These are phyloP conservation scores for Brachyptera putata DNA, from an alignment of 2,888 invertebrate genomes.

Conservation along the genomic window DNA sequence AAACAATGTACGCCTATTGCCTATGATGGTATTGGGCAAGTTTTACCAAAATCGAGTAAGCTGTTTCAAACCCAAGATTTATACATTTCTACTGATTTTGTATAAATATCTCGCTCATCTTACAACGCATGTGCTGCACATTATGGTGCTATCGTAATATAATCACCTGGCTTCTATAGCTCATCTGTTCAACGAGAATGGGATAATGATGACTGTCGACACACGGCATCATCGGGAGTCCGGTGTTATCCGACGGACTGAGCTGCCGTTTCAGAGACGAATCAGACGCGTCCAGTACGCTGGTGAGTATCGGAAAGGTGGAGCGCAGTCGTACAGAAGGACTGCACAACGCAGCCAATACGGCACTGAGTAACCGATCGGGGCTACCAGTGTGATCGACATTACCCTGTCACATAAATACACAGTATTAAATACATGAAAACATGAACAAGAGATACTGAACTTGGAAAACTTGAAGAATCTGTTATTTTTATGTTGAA, in stretches of 20 bases:
- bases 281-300: conserved; percentile 48
- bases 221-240: conserved; percentile 61
- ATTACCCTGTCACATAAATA: background rate
- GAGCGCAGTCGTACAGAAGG: conserved; percentile 68
- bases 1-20: no score
- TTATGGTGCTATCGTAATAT: background rate
- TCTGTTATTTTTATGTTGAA: no score
- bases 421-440: no score
- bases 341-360: conserved; percentile 79
- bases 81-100: no score
- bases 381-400: background rate
- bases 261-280: conserved; percentile 50
- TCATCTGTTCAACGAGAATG: conserved; percentile 73
- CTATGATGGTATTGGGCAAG: no score
- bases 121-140: background rate
- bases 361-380: conserved; percentile 69
- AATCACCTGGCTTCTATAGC: conserved; percentile 54
- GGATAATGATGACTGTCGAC: conserved; percentile 70
- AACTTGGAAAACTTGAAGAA: no score
- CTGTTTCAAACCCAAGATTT: no score
- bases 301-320: conserved; percentile 66
- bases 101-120: no score
- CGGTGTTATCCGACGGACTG: conserved; percentile 66
- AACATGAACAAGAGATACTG: no score
- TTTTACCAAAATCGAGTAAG: no score